Evolutionary conservation across 2,888 invertebrate species (phyloP).

Genomic region (Stenurella melanura): DNA sequence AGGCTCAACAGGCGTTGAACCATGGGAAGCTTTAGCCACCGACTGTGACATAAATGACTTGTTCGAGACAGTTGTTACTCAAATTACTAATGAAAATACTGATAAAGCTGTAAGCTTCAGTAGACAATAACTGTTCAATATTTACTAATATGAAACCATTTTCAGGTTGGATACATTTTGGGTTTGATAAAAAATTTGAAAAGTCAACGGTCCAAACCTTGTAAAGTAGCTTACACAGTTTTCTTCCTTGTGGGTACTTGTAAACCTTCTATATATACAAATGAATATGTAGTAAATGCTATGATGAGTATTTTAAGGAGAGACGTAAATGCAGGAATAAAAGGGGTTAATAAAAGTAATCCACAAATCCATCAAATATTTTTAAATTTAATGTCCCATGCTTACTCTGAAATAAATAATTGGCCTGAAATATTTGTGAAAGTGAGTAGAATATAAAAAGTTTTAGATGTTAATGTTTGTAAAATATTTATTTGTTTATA

Average conservation of each 20-base stretch:
- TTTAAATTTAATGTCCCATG: conserved; percentile 88
- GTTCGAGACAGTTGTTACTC: conserved; percentile 83
- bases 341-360: conserved; percentile 81
- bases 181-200: conserved; percentile 90
- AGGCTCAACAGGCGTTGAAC: conserved; percentile 72
- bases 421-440: conserved; percentile 96
- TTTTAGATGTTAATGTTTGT: not conserved
- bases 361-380: conserved; percentile 87
- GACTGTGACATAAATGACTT: conserved; percentile 89
- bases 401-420: conserved; percentile 86
- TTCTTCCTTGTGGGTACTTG: conserved; percentile 88
- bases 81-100: conserved; percentile 85
- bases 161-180: conserved; percentile 84
- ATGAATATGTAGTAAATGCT: conserved; percentile 85
- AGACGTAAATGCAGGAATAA: conserved; percentile 83
- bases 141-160: conserved; percentile 15
- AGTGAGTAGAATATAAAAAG: conserved; percentile 74
- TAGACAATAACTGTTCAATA: not conserved
- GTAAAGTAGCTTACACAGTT: conserved; percentile 84
- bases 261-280: conserved; percentile 84
- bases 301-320: conserved; percentile 88
- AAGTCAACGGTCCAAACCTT: conserved; percentile 88
- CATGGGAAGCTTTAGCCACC: conserved; percentile 83
- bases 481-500: conserved; percentile 67
- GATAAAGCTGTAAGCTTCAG: conserved; percentile 80